phyloP scores from a whole-genome alignment of 2,888 invertebrate genomes.

The Oxyteleia sp. region DNA sequence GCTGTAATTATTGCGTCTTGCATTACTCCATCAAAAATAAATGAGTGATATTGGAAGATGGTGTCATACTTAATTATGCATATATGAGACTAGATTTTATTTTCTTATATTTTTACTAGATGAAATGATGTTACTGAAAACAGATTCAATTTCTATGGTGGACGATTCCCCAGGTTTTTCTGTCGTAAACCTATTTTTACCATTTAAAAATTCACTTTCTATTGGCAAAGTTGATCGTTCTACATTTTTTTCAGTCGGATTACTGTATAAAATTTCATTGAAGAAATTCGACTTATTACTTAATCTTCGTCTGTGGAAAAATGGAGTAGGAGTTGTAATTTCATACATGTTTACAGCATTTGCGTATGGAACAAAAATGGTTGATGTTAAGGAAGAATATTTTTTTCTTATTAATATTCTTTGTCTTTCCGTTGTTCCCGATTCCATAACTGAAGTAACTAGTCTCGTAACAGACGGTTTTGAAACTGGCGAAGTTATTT shows the following conservation, averaged over 20 bases:
- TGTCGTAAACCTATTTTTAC: conserved; percentile 81
- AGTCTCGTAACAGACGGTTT: conserved; percentile 87
- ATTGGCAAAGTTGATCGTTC: conserved; percentile 86
- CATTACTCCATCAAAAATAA: conserved; percentile 3
- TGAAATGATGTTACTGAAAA: conserved; percentile 84
- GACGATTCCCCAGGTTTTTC: conserved; percentile 83
- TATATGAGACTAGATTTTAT: conserved; percentile 73
- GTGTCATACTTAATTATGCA: conserved; percentile 29
- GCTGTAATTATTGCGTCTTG: conserved; percentile 37
- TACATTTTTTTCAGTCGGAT: conserved; percentile 77
- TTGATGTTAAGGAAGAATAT: conserved; percentile 84
- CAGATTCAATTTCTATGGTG: conserved; percentile 86
- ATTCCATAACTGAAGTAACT: conserved; percentile 88
- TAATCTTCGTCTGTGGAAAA: conserved; percentile 25
- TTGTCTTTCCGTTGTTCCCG: conserved; percentile 88
- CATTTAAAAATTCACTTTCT: conserved; percentile 82
- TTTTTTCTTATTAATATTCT: conserved; percentile 87
- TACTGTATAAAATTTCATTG: conserved; percentile 81
- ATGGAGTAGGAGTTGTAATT: conserved; percentile 48
- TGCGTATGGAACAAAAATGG: conserved; percentile 80
- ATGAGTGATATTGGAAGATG: not conserved
- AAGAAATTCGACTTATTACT: conserved; percentile 53
- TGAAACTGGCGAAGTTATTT: conserved; percentile 76
- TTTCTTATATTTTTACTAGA: conserved; percentile 55
- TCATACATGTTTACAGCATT: conserved; percentile 37